A percentile compares a stretch with the other conserved stretches of the same genome.
Evolutionary conservation across 53 echinoderm and acorn worm species (phyloP).

Genomic region (Henricia sp.): DNA sequence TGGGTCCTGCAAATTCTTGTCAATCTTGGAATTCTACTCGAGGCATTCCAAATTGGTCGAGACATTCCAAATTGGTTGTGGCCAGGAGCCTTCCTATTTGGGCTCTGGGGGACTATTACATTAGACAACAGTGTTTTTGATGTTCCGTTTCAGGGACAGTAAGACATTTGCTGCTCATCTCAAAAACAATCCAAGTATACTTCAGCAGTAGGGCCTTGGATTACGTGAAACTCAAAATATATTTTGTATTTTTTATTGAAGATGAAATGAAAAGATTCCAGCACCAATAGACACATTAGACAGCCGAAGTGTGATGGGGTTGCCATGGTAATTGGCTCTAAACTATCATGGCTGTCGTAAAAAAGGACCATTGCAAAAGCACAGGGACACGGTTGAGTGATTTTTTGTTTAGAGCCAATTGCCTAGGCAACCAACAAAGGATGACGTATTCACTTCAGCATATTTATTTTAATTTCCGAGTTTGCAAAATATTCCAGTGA

Average conservation of each 20-base stretch:
- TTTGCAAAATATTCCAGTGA: not conserved
- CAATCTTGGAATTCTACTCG: not conserved
- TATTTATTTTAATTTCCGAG: not conserved
- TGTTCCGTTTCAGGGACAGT: not conserved
- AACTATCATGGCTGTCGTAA: no score
- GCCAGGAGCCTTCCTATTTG: not conserved
- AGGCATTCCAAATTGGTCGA: not conserved
- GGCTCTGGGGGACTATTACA: not conserved
- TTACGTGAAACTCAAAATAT: no score
- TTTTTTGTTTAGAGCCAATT: no score
- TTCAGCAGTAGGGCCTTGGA: not conserved
- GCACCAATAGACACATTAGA: no score
- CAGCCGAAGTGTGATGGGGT: no score
- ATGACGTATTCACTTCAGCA: not conserved
- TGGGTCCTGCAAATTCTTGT: not conserved
- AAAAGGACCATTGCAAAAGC: no score
- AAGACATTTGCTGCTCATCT: not conserved
- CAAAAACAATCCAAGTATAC: not conserved
- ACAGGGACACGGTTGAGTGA: no score
- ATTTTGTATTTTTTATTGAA: not conserved
- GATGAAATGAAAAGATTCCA: no score
- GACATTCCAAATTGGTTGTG: not conserved
- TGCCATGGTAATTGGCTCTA: no score
- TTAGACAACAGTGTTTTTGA: not conserved
- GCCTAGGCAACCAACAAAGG: not conserved